Base-by-base conservation (phyloP, 2,797 vertebrate species). In the Enteromius viviparus region DNA sequence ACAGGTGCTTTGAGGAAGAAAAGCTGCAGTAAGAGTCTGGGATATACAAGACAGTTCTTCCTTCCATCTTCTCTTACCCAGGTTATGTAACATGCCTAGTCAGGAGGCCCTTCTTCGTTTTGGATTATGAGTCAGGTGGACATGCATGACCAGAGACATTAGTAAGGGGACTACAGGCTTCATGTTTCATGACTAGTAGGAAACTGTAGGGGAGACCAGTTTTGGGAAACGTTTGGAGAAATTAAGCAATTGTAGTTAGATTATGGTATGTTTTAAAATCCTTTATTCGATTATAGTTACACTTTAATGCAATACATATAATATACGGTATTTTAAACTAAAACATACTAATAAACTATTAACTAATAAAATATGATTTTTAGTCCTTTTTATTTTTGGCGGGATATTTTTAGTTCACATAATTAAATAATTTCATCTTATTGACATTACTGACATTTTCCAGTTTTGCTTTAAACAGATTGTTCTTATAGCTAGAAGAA, bases 41-140 rank as follows among this genome's bases (percentile, higher is more conserved):
- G 4, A 51, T 37, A 75, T 29, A 65, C 72, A 76, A 40, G 34
- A 76, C 72, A 17, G 62, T 37, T 66, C 62, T 51, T 66, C 17
- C 62, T 66, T 47, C 15, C 29, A 65, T 78, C 4, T 58, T 47
- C 32, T 29, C 32, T 66, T 34, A 66, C 29, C 3, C 1, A 70
- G 51, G 55, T 80, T 80, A 80, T 42, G 15, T 80, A 80, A 69
- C 64, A 68, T 53, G 23, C 15, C 51, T 32, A 12, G 37, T 45
- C 55, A 74, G 55, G 69, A 66, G 34, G n/a, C n/a, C 7, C 60
- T 29, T 76, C 32, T 82, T 68, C 49, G 66, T 66, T 65, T 42
- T 68, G 21, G 32, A 79, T 53, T 68, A 53, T 79, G 47, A 76
- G 45, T 74, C 55, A 81, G 80, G 29, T 74, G 19, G 55, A 66